A percentile compares a stretch with the other conserved stretches of the same genome.
These are phyloP conservation scores for Chaitophorus viminalis DNA, from an alignment of 2,888 invertebrate genomes.

Conservation along the genomic window DNA sequence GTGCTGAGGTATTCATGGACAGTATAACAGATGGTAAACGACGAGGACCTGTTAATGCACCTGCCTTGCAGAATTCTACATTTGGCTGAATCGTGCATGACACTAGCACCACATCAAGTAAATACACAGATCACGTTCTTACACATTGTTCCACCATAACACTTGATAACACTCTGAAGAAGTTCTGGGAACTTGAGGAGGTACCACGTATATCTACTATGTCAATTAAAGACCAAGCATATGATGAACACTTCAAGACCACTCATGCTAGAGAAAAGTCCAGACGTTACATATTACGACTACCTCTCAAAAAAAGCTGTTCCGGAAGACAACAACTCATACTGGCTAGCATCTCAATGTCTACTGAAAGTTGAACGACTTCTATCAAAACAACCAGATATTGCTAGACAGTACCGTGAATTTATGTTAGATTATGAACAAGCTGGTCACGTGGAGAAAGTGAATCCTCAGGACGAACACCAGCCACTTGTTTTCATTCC, in stretches of 20 bases:
- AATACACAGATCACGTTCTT: no score
- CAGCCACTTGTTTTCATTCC: slow-evolving; percentile 6
- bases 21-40: not conserved
- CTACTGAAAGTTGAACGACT: not conserved
- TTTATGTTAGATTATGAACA: slow-evolving; percentile 23
- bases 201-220: not conserved
- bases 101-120: not conserved
- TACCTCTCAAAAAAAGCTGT: not conserved
- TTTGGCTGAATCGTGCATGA: not conserved
- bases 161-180: not conserved
- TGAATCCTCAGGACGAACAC: not conserved
- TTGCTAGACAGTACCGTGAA: not conserved
- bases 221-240: not conserved
- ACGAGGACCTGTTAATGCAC: not conserved
- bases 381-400: not conserved
- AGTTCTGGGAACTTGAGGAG: not conserved
- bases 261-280: not conserved
- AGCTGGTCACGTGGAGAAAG: slow-evolving; percentile 1
- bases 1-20: not conserved
- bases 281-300: slow-evolving; percentile 13
- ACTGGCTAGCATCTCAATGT: not conserved
- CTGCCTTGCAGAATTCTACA: not conserved
- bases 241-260: slow-evolving; percentile 41
- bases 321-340: slow-evolving; percentile 11
- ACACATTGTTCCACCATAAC: no score